Base-by-base conservation (phyloP, 2,888 invertebrate species). In the Lasioglossum calceatum region DNA sequence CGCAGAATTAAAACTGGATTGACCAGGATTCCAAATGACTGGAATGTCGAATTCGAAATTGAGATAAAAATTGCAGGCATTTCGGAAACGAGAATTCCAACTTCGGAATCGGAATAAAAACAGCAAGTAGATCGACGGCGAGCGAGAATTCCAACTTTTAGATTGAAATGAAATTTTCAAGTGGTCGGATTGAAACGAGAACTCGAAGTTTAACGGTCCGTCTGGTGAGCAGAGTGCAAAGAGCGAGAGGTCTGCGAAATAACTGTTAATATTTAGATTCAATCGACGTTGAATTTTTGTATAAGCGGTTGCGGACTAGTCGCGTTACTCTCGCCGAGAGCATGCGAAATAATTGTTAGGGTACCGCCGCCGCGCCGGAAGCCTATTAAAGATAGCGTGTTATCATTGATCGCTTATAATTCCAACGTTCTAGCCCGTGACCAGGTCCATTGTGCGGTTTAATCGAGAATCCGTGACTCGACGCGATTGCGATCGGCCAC, bases 391-490 rank as follows among this genome's bases (percentile, higher is more conserved):
- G 87, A 89, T 87, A 87, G 58, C 67, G 54, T 85, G 54, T 54
- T 89, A 89, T 89, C 86, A 67, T 16, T 27, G n/a, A 84, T 83
- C 79, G 73, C 78, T 80, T 50, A 84, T 89, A 79, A 76, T 79
- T 70, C 82, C 67, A 54, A 67, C 74, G 32, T 83, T 73, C 32
- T 32, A 75, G 64, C 58, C 67, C 78, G 81, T 76, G 81, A 79
- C 64, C 36, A 36, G n/a, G 72, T 72, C 85, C 82, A 87, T 89
- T 89, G 82, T 86, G 79, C 67, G 78, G 80, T 87, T 77, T 88
- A 87, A 90, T 87, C 81, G 77, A 82, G 84, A 85, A 89, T 89
- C 82, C 86, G 79, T 86, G 87, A 87, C 81, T 77, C 44, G 70
- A 54, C 36, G 50, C 71, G 87, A 85, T 88, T 82, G 27, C 76